phyloP scores from a whole-genome alignment of 2,888 invertebrate species.

The Lasioglossum figueresi region DNA sequence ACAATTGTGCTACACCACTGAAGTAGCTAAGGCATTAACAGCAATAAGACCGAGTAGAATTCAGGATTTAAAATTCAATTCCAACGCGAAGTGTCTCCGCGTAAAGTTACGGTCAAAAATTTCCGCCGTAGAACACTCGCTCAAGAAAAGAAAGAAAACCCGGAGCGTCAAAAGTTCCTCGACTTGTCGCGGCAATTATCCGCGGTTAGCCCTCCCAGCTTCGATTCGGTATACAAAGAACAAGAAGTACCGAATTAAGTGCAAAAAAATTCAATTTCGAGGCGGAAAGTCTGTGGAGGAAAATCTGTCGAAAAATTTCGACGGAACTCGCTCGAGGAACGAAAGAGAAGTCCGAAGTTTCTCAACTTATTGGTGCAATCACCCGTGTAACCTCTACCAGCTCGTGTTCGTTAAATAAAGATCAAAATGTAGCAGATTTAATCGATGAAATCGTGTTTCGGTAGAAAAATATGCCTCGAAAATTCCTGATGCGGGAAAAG shows the following conservation, averaged over 20 bases:
- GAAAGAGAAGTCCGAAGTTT: neutral
- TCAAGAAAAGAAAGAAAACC: neutral
- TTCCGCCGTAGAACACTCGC: neutral
- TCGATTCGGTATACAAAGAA: neutral
- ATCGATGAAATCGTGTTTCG: neutral
- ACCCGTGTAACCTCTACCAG: neutral
- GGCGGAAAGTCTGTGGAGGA: neutral
- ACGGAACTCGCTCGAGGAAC: neutral
- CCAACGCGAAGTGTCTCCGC: neutral
- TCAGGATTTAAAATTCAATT: conserved; percentile 6
- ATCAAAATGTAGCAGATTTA: neutral
- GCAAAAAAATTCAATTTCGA: neutral
- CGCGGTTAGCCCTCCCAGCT: neutral
- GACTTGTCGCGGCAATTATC: neutral
- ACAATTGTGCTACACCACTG: neutral
- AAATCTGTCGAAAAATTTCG: neutral
- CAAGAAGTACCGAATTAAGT: neutral
- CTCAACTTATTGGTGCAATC: neutral
- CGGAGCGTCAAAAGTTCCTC: neutral
- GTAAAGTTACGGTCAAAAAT: neutral
- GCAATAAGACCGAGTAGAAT: neutral
- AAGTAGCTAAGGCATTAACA: neutral
- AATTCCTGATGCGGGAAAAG: neutral
- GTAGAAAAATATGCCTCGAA: neutral
- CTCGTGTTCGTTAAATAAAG: neutral